A percentile compares a stretch with the other conserved stretches of the same genome.
Evolutionary conservation across 2,797 vertebrate species (phyloP).

Genomic region (Aplochiton taeniatus): DNA sequence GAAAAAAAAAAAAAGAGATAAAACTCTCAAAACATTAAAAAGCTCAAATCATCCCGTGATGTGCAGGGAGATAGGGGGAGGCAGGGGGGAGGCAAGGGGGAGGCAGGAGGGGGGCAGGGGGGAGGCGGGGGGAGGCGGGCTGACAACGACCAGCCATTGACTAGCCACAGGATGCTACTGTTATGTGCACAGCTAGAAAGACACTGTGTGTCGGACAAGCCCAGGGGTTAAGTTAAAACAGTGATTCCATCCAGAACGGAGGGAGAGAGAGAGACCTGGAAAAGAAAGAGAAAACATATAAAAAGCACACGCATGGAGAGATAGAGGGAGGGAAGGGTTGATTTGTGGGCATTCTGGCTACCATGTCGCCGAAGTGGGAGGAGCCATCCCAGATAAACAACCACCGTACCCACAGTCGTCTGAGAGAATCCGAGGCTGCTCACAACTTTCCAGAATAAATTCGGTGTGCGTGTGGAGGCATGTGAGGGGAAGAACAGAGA

Average conservation of each 20-base stretch:
- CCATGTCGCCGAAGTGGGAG: constrained; percentile 24
- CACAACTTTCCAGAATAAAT: constrained; percentile 21
- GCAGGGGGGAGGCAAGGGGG: background rate
- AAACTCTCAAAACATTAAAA: constrained; percentile 37
- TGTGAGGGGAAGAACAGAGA: constrained; percentile 2
- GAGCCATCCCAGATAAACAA: constrained; percentile 27
- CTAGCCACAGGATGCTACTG: no score
- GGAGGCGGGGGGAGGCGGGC: background rate
- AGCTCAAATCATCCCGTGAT: constrained; percentile 37
- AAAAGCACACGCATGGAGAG: constrained; percentile 11
- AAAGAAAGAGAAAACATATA: background rate
- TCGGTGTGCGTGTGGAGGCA: constrained; percentile 1
- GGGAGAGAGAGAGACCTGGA: background rate
- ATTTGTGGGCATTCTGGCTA: background rate
- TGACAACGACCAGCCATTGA: no score
- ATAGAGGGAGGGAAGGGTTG: background rate
- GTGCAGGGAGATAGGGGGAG: background rate
- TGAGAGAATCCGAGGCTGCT: constrained; percentile 23
- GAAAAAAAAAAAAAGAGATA: constrained; percentile 71
- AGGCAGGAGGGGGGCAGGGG: background rate
- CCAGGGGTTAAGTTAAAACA: no score
- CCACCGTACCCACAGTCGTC: constrained; percentile 16
- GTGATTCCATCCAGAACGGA: background rate
- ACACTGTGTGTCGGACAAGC: no score
- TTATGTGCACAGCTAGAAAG: no score